phyloP scores from a whole-genome alignment of 1,140 invertebrate species.

The Macrobrachium rosenbergii region DNA sequence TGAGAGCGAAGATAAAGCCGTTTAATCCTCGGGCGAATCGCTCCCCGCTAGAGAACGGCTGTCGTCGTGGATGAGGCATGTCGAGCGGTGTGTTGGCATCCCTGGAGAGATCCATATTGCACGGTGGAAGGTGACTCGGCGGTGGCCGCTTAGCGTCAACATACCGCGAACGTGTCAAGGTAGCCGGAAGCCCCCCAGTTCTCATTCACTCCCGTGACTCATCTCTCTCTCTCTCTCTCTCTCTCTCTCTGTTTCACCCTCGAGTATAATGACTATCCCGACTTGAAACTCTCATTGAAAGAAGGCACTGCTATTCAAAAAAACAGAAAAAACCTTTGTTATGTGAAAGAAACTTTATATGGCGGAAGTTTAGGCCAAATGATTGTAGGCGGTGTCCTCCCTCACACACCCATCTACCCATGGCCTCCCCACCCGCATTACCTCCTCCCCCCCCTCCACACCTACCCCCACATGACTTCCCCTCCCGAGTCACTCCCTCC shows the following conservation, averaged over 20 bases:
- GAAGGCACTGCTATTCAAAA: no score
- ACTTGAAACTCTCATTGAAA: no score
- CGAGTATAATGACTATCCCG: no score
- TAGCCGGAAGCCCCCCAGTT: constrained; percentile 21
- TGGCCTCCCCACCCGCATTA: background rate
- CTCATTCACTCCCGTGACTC: background rate
- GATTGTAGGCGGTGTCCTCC: background rate
- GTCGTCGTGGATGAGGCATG: background rate
- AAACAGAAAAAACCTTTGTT: no score
- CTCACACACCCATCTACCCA: no score
- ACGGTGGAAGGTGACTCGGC: constrained; percentile 43
- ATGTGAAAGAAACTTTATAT: no score
- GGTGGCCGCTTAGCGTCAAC: background rate
- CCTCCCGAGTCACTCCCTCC: background rate
- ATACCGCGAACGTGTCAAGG: constrained; percentile 46
- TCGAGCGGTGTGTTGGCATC: constrained; percentile 17
- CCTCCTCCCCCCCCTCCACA: background rate
- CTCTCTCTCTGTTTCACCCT: constrained; percentile 12
- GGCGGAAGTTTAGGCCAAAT: background rate
- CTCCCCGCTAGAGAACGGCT: background rate
- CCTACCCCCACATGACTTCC: background rate
- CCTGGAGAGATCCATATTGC: constrained; percentile 51
- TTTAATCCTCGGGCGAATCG: background rate
- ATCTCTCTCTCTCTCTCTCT: background rate
- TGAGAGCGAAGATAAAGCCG: background rate